Base-by-base conservation (phyloP, 1,140 invertebrate species). In the Epicauta chinensis region DNA sequence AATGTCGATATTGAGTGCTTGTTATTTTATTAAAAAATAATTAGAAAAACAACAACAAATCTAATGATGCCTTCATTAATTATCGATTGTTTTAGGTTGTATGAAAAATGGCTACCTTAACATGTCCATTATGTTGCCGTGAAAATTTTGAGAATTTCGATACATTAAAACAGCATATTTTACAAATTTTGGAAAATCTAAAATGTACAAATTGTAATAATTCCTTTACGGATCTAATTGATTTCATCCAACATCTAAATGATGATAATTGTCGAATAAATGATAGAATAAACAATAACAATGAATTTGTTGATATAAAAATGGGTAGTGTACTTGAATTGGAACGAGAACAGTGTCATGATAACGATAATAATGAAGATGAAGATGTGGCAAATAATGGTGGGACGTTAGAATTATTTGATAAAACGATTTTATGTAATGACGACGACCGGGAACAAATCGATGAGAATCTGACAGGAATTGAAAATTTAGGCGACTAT, bases 61-160 rank as follows among this genome's bases (percentile, higher is more conserved):
- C 4, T 0, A 23, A 23, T 1, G 4, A 23, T 23, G 7, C 23
- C 23, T 23, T 5, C 7, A 23, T 23, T 23, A 23, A 5, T 23
- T 3, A 5, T 23, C 4, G 7, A 23, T 23, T 23, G 23, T 23
- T 23, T 23, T 7, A 23, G 23, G 7, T 23, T 5, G 7, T 53
- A 43, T 12, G 29, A 34, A 0, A 16, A 30, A 53, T 52, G 45
- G 45, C 29, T 1, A 12, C 37, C 23, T 64, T 81, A 12, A 66
- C 74, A 48, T 84, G 82, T 57, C 80, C 81, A 3, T 73, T 83
- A 66, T 84, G 82, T 59, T 84, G 81, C 58, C 75, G 75, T 38
- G 74, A 78, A 65, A 75, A 70, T 43, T 84, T 84, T 68, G 64
- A 70, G 47, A 77, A 74, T 55, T 74, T 73, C 38, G 64, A 76